Base-by-base conservation (phyloP, 2,888 invertebrate species). In the Chironomus tentans region DNA sequence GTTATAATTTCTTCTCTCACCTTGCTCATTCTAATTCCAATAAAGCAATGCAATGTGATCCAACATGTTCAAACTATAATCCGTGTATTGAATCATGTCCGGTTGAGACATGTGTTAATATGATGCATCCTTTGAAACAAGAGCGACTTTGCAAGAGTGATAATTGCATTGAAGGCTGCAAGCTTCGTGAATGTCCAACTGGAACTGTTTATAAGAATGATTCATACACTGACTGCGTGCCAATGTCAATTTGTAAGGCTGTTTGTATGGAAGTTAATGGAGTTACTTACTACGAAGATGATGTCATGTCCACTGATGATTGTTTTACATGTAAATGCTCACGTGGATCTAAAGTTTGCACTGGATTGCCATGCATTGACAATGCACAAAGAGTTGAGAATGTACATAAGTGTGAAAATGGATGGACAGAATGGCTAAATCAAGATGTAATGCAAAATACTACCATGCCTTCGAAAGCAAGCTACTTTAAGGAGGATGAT, bases 21-120 rank as follows among this genome's bases (percentile, higher is more conserved):
- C 15, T 56, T 50, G 2, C 15, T 65, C 24, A 3, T 3, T 21
- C 21, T 65, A 21, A 24, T 24, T 65, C 13, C 6, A 70, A 56
- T 78, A 68, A 82, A 94, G 94, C 95, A 0, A 91, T 95, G 85
- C 95, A 96, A 83, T 96, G 96, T 80, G 93, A 94, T 81, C 90
- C 91, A 79, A 87, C 87, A 68, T 94, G 94, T 79, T 89, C 92
- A 0, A 87, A 87, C 76, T 96, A 95, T 84, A 90, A 89, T 77
- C 88, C 93, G 0, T 96, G 96, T 81, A 86, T 95, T 15, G 88
- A 92, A 0, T 87, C 94, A 2, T 96, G 96, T 79, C 94, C 95
- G 0, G 85, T 87, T 12, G 92, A 92, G 82, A 94, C 94, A 0
- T 96, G 96, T 80, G 93, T 95, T 79, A 94, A 93, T 81, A 87